These are phyloP conservation scores for Iselma pallidipennis DNA, from an alignment of 2,888 invertebrate genomes.

Conservation along the genomic window DNA sequence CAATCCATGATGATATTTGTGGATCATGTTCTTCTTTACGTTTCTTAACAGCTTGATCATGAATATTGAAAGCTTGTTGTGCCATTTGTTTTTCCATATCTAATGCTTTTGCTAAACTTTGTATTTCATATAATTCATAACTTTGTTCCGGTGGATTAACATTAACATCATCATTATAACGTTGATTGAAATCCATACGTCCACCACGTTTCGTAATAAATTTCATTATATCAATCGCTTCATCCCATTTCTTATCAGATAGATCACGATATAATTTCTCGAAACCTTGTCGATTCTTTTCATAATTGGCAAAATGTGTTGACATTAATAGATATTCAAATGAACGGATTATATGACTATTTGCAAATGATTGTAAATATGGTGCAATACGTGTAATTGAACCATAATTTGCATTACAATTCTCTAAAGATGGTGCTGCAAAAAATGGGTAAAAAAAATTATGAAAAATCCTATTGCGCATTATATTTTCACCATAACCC, in stretches of 20 bases:
- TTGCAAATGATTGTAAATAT: conserved; percentile 62
- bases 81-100: conserved; percentile 77
- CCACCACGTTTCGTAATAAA: conserved; percentile 76
- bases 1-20: conserved; percentile 74
- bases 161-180: conserved; percentile 49
- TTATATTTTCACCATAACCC: neutral
- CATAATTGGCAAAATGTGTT: conserved; percentile 76
- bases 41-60: conserved; percentile 64
- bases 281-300: conserved; percentile 76
- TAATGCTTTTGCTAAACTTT: conserved; percentile 73
- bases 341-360: conserved; percentile 70
- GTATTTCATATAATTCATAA: conserved; percentile 68
- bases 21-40: conserved; percentile 67
- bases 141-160: conserved; percentile 33
- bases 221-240: conserved; percentile 75
- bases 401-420: conserved; percentile 70
- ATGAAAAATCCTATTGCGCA: neutral
- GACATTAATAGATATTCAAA: conserved; percentile 76
- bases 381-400: conserved; percentile 59
- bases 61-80: conserved; percentile 68
- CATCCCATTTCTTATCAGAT: conserved; percentile 75
- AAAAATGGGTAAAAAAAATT: conserved; percentile 16
- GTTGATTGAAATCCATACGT: conserved; percentile 59
- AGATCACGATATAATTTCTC: conserved; percentile 72
- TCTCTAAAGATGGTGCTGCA: conserved; percentile 45